Evolutionary conservation across 2,888 invertebrate genomes (phyloP).

Genomic region (Ichneumoninae sp.): DNA sequence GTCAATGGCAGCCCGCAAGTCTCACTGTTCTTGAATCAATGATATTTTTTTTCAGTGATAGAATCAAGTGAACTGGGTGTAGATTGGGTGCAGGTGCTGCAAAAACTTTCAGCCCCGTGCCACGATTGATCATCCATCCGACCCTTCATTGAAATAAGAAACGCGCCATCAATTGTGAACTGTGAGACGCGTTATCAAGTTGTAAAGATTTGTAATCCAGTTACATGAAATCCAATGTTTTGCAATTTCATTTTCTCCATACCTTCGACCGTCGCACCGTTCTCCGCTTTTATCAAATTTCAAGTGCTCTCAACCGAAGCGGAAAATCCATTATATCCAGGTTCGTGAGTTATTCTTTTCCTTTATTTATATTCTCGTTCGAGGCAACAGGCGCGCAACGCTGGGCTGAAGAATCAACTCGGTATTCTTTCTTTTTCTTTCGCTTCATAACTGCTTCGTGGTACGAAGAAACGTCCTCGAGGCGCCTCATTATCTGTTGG

Average conservation of each 20-base stretch:
- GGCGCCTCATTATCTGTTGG: not conserved
- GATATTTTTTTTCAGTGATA: too few species aligned
- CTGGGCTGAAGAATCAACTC: not conserved
- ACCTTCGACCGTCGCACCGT: not conserved
- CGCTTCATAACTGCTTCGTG: not conserved
- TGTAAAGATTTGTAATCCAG: not conserved
- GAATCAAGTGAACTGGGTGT: not conserved
- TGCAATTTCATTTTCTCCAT: not conserved
- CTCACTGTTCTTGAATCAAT: too few species aligned
- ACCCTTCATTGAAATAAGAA: not conserved
- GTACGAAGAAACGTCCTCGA: not conserved
- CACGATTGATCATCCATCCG: not conserved
- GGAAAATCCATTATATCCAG: not conserved
- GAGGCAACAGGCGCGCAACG: not conserved
- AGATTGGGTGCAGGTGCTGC: not conserved
- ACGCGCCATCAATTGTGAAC: not conserved
- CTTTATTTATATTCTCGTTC: not conserved
- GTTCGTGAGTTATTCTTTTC: not conserved
- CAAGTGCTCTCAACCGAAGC: not conserved
- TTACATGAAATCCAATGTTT: not conserved
- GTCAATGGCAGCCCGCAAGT: too few species aligned
- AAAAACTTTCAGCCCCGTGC: not conserved
- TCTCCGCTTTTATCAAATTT: not conserved
- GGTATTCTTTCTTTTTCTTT: not conserved
- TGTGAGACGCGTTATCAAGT: not conserved